Evolutionary conservation across 2,797 vertebrate species (phyloP).

Genomic region (Notolabrus celidotus): DNA sequence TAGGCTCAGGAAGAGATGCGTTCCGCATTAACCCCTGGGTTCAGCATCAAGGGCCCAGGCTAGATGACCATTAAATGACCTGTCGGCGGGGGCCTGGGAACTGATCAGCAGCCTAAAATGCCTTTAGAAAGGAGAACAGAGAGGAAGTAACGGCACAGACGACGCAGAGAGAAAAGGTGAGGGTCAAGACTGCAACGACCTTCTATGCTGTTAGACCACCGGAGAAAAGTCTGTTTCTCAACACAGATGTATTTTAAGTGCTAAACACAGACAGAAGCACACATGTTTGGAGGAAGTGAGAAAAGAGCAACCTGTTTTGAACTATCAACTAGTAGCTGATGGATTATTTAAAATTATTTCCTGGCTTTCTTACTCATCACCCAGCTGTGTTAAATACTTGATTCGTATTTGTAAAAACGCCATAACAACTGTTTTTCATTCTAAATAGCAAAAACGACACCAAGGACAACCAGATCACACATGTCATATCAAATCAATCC

Average conservation of each 20-base stretch:
- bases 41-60: slow-evolving; percentile 67
- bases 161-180: slow-evolving; percentile 26
- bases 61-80: slow-evolving; percentile 76
- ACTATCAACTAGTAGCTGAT: slow-evolving; percentile 8
- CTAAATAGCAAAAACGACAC: too few relatives aligned
- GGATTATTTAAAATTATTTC: slow-evolving; percentile 10
- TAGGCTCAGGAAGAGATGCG: slow-evolving; percentile 60
- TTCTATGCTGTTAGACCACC: slow-evolving; percentile 42
- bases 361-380: too few relatives aligned
- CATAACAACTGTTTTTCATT: too few relatives aligned
- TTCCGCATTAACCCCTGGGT: slow-evolving; percentile 72
- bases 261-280: slow-evolving; percentile 31
- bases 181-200: slow-evolving; percentile 38
- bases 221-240: slow-evolving; percentile 39
- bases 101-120: slow-evolving; percentile 11
- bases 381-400: too few relatives aligned
- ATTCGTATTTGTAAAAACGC: too few relatives aligned
- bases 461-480: too few relatives aligned
- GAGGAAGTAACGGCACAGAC: slow-evolving; percentile 29
- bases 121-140: slow-evolving; percentile 24
- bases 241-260: slow-evolving; percentile 43
- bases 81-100: slow-evolving; percentile 80
- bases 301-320: slow-evolving; percentile 13
- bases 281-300: slow-evolving; percentile 42
- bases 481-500: too few relatives aligned